Conservation (phyloP, 23 tunicate genomes). For the Corella eumyota region DNA sequence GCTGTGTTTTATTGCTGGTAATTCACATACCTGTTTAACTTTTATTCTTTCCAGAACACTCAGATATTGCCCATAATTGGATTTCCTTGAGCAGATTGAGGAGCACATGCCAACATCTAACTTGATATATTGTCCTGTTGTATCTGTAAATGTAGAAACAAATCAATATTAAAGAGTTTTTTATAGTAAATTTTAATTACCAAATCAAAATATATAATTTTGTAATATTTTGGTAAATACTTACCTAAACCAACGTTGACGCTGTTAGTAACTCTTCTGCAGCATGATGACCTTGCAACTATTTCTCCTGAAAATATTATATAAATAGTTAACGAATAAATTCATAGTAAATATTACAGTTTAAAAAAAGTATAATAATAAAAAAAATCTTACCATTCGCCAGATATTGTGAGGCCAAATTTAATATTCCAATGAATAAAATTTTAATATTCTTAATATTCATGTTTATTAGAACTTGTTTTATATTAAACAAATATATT, state of each 20-base stretch:
- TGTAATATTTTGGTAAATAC: background rate
- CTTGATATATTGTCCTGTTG: slow-evolving; percentile 19
- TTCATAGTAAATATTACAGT: too few relatives aligned
- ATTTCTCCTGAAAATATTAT: background rate
- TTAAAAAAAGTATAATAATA: too few relatives aligned
- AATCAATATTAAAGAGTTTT: too few relatives aligned
- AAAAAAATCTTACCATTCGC: too few relatives aligned
- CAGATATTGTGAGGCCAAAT: too few relatives aligned
- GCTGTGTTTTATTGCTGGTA: too few relatives aligned
- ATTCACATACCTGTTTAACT: slow-evolving; percentile 52
- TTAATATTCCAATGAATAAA: too few relatives aligned
- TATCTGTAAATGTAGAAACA: slow-evolving; percentile 11
- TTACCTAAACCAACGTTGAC: slow-evolving; percentile 16
- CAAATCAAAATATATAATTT: background rate
- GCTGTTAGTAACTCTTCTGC: slow-evolving; percentile 14
- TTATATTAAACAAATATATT: too few relatives aligned
- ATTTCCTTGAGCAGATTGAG: slow-evolving; percentile 15
- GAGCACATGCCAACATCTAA: slow-evolving; percentile 67
- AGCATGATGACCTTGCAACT: slow-evolving; percentile 2
- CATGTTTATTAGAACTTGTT: too few relatives aligned
- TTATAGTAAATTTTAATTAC: background rate
- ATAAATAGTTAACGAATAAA: too few relatives aligned
- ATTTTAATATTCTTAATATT: too few relatives aligned
- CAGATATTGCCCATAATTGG: slow-evolving; percentile 25
- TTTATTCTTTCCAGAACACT: slow-evolving; percentile 51